These are phyloP conservation scores for Alectura lathami DNA, from an alignment of 2,113 vertebrate genomes.

Conservation along the genomic window DNA sequence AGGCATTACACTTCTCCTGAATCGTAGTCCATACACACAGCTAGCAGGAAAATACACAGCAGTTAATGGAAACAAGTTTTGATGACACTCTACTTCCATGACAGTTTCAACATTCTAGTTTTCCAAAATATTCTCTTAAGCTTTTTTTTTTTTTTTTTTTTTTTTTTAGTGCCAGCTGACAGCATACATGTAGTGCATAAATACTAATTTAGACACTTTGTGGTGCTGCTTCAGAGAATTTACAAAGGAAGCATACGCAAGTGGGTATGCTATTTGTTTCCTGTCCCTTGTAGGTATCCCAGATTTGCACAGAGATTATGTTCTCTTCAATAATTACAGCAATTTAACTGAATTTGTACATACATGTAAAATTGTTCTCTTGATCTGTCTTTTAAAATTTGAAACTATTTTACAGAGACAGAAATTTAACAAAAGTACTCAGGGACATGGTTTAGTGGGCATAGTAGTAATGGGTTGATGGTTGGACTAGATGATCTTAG, in stretches of 20 bases:
- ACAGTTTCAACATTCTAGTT: not conserved
- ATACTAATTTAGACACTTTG: not conserved
- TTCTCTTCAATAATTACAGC: not conserved
- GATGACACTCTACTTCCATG: not conserved
- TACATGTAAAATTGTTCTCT: not conserved
- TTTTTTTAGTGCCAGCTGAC: not conserved
- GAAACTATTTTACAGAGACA: not conserved
- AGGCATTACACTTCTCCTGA: not conserved
- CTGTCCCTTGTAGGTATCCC: not conserved
- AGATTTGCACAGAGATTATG: constrained; percentile 16
- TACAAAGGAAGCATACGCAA: not conserved
- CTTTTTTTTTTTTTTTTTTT: not conserved
- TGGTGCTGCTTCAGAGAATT: not conserved
- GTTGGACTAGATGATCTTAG: no score
- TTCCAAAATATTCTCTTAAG: not conserved
- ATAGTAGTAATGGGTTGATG: no score
- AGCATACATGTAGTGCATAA: not conserved
- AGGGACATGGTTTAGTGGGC: no score
- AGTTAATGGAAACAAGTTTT: not conserved
- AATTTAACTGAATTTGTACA: constrained; percentile 11
- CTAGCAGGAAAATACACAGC: not conserved
- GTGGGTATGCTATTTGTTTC: not conserved
- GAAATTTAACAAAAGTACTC: not conserved
- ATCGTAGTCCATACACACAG: not conserved
- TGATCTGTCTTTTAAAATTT: not conserved